phyloP scores from a whole-genome alignment of 2,113 vertebrate genomes.

The Hyperopisus bebe region DNA sequence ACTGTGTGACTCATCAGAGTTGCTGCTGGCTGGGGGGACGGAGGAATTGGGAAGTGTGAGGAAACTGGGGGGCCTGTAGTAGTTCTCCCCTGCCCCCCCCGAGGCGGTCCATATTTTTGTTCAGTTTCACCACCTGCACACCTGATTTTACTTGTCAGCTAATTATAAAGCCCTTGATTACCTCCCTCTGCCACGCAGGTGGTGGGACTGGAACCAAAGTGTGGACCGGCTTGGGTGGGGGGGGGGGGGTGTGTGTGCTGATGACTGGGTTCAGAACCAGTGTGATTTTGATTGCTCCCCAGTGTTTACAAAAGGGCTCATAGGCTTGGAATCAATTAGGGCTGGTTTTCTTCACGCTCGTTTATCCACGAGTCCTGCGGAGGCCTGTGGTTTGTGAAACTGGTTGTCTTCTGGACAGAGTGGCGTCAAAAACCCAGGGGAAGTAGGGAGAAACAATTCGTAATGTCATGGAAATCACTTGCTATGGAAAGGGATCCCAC shows the following conservation, averaged over 20 bases:
- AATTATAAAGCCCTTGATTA: constrained; percentile 7
- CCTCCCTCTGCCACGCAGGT: neutral
- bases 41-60: neutral
- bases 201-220: neutral
- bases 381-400: constrained; percentile 65
- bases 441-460: constrained; percentile 29
- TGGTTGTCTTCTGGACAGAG: constrained; percentile 62
- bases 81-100: neutral
- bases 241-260: neutral
- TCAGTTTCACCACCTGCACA: neutral
- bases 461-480: constrained; percentile 53
- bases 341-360: constrained; percentile 78
- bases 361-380: constrained; percentile 62
- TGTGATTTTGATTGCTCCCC: constrained; percentile 57
- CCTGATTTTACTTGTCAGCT: neutral
- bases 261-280: neutral
- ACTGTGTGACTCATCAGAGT: neutral
- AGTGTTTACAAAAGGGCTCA: constrained; percentile 67
- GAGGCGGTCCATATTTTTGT: neutral
- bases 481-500: constrained; percentile 45
- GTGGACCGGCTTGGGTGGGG: neutral
- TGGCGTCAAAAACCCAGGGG: neutral
- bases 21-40: neutral
- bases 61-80: neutral
- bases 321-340: constrained; percentile 72